Evolutionary conservation across 2,888 invertebrate genomes (phyloP).

Genomic region (Leptodirus hochenwartii): DNA sequence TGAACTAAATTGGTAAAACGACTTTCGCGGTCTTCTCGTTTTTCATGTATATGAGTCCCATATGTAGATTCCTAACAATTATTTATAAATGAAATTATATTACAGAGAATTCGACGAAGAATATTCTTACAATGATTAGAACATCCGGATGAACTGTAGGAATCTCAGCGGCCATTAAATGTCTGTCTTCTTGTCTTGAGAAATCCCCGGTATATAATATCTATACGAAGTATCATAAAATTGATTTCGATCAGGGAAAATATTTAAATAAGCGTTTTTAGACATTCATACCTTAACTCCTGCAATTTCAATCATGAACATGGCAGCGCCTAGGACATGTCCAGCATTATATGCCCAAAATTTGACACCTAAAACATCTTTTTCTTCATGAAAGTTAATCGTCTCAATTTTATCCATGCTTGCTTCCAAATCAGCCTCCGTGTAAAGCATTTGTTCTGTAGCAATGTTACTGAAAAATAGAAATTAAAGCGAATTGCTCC

Average conservation of each 20-base stretch:
- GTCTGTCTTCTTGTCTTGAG: slow-evolving; percentile 94
- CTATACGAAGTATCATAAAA: slow-evolving; percentile 21
- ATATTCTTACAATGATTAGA: slow-evolving; percentile 65
- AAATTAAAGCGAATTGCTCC: slow-evolving; percentile 3
- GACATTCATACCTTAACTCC: slow-evolving; percentile 58
- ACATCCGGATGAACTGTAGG: slow-evolving; percentile 93
- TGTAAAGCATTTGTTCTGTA: slow-evolving; percentile 91
- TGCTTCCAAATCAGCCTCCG: slow-evolving; percentile 90
- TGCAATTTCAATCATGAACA: slow-evolving; percentile 99
- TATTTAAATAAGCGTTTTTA: slow-evolving; percentile 2
- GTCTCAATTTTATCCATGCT: slow-evolving; percentile 99
- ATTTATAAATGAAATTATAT: slow-evolving; percentile 12
- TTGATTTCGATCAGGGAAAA: slow-evolving; percentile 4
- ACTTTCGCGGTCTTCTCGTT: slow-evolving; percentile 87
- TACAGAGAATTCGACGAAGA: too few species aligned
- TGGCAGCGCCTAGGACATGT: slow-evolving; percentile 96
- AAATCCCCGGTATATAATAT: slow-evolving; percentile 96
- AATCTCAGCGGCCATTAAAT: slow-evolving; percentile 98
- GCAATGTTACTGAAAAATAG: slow-evolving; percentile 66
- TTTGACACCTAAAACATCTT: slow-evolving; percentile 87
- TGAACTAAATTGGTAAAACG: slow-evolving; percentile 86
- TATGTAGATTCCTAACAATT: slow-evolving; percentile 80
- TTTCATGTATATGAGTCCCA: slow-evolving; percentile 98
- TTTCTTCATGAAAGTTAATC: slow-evolving; percentile 94
- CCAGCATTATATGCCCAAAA: slow-evolving; percentile 99